Evolutionary conservation across 1,140 invertebrate genomes (phyloP).

Genomic region (Nasonia giraulti): DNA sequence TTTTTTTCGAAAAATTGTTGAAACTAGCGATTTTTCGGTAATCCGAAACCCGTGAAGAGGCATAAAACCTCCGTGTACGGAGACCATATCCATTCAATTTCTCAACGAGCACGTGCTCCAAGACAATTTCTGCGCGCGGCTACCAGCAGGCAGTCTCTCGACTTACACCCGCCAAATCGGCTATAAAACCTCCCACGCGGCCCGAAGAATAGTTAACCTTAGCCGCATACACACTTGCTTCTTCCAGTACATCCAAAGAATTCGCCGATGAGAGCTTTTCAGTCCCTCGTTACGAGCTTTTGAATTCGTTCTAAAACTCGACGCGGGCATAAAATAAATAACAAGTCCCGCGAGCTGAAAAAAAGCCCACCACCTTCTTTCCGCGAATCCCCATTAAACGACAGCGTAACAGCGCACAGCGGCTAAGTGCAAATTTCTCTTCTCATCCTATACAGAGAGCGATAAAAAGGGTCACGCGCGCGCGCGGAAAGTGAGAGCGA

Average conservation of each 20-base stretch:
- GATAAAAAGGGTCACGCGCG: constrained; percentile 2
- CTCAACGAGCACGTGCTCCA: too few species aligned
- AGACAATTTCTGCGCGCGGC: not conserved
- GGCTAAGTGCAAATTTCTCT: not conserved
- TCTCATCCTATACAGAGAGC: not conserved
- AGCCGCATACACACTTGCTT: not conserved
- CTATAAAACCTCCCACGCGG: not conserved
- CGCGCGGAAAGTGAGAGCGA: not conserved
- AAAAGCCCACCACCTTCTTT: not conserved
- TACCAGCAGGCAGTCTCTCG: too few species aligned
- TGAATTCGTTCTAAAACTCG: not conserved
- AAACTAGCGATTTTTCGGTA: too few species aligned
- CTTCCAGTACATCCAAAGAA: not conserved
- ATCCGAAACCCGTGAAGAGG: too few species aligned
- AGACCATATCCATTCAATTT: too few species aligned
- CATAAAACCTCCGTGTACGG: too few species aligned
- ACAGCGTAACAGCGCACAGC: not conserved
- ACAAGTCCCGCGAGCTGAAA: not conserved
- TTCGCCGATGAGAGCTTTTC: not conserved
- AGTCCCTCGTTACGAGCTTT: not conserved
- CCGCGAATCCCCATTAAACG: not conserved
- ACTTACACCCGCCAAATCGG: too few species aligned
- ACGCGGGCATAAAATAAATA: not conserved
- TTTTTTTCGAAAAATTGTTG: too few species aligned
- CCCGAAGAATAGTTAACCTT: constrained; percentile 32